These are phyloP conservation scores for Lepidostoma basale DNA, from an alignment of 1,140 invertebrate species.

Conservation along the genomic window DNA sequence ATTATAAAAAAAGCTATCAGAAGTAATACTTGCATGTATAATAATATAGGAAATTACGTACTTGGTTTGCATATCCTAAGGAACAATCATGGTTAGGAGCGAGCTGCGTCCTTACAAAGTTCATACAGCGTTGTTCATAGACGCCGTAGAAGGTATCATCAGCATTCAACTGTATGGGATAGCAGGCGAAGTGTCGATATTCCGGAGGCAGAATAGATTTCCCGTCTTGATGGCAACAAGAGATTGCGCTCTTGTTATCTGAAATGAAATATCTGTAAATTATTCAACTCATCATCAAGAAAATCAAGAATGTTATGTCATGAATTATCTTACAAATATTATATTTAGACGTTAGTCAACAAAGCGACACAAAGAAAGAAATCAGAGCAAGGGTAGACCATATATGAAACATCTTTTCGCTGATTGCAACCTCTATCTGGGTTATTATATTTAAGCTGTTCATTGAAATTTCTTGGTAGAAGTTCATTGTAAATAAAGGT, in stretches of 20 bases:
- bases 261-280: constrained; percentile 16
- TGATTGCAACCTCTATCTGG: no score
- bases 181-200: constrained; percentile 68
- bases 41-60: constrained; percentile 44
- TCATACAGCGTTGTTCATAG: constrained; percentile 69
- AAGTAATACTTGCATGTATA: no score
- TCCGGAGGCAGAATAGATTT: constrained; percentile 54
- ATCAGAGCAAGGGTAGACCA: no score
- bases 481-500: no score
- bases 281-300: background rate
- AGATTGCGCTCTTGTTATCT: constrained; percentile 65
- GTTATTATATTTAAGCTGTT: no score
- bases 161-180: constrained; percentile 71
- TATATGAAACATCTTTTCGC: no score
- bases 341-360: no score
- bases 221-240: constrained; percentile 65
- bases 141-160: constrained; percentile 71
- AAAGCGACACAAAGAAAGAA: no score
- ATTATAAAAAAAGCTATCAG: no score
- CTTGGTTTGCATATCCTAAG: constrained; percentile 72
- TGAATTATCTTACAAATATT: no score
- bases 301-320: no score
- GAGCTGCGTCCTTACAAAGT: constrained; percentile 70
- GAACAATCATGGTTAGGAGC: constrained; percentile 69
- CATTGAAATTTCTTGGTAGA: no score